Percentiles rank a stretch among this genome's conserved stretches.
These are phyloP conservation scores for Zosterops pallidus DNA, from an alignment of 2,113 vertebrate species.

Conservation along the genomic window DNA sequence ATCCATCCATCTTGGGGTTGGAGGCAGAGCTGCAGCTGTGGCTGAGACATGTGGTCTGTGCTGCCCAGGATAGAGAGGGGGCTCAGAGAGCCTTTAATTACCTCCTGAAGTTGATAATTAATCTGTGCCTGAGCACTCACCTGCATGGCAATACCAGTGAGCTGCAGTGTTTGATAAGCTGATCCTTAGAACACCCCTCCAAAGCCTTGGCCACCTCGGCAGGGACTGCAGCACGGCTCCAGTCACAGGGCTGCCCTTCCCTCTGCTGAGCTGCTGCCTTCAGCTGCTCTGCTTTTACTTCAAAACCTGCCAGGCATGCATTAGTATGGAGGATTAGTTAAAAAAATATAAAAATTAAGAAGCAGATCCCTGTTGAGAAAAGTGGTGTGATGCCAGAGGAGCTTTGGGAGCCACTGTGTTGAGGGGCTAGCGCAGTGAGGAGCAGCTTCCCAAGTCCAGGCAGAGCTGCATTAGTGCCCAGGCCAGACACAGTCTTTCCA, in stretches of 20 bases:
- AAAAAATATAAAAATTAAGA: not conserved
- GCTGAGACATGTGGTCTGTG: not conserved
- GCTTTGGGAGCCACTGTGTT: not conserved
- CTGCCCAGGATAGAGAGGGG: not conserved
- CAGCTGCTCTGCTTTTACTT: not conserved
- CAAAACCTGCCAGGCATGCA: not conserved
- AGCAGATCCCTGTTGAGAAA: not conserved
- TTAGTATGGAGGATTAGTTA: not conserved
- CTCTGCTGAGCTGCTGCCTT: not conserved
- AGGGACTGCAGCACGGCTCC: not conserved
- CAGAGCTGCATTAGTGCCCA: not conserved
- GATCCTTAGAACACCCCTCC: not conserved
- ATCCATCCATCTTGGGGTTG: not conserved
- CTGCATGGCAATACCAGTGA: not conserved
- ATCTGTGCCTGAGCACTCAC: not conserved
- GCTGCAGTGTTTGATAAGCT: not conserved
- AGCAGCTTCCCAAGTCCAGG: not conserved
- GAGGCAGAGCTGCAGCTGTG: not conserved
- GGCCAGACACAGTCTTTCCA: not conserved
- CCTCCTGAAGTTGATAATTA: not conserved
- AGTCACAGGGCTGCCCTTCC: rapidly evolving
- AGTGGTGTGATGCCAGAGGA: not conserved
- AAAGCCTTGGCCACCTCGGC: not conserved
- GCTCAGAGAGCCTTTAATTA: not conserved
- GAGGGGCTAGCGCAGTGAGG: not conserved